These are phyloP conservation scores for Apostichopus japonicus DNA, from an alignment of 35 echinoderm and acorn worm species.

Conservation along the genomic window DNA sequence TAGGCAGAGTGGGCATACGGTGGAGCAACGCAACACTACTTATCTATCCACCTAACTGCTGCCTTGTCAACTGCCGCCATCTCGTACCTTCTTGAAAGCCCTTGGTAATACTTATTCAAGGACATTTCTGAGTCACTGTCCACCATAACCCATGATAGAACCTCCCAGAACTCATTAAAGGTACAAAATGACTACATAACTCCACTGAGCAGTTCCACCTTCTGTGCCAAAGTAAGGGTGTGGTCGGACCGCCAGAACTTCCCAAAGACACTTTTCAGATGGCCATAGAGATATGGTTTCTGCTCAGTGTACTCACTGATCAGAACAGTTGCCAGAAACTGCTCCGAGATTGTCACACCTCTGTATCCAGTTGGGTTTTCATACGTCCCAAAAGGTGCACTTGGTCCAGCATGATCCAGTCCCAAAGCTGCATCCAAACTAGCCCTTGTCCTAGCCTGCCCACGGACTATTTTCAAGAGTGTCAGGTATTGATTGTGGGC, in stretches of 20 bases:
- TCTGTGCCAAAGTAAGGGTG: slow-evolving; percentile 10
- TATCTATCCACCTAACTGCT: not conserved
- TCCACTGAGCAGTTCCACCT: slow-evolving; percentile 27
- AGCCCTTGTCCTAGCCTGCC: not conserved
- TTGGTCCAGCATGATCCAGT: not conserved
- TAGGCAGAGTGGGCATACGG: slow-evolving; percentile 22
- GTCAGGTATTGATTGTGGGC: slow-evolving; percentile 10
- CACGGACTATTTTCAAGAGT: not conserved
- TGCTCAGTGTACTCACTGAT: not conserved
- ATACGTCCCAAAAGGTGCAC: slow-evolving; percentile 3
- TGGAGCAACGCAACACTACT: slow-evolving; percentile 28
- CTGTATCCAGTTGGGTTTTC: not conserved
- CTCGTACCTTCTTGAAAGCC: not conserved
- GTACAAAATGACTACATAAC: not conserved
- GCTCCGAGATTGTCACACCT: not conserved
- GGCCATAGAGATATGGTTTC: not conserved
- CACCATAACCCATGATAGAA: slow-evolving; percentile 18
- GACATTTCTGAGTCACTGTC: slow-evolving; percentile 18
- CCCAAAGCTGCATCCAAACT: not conserved
- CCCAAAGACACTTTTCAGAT: slow-evolving; percentile 4
- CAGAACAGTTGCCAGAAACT: not conserved
- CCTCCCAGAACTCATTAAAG: slow-evolving; percentile 40
- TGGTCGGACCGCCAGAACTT: not conserved
- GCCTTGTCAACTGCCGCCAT: not conserved
- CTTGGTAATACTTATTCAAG: not conserved